A percentile compares a stretch with the other conserved stretches of the same genome.
phyloP scores from a whole-genome alignment of 37 sponge, comb jelly and placozoan genomes.

The Oscarella lobularis region DNA sequence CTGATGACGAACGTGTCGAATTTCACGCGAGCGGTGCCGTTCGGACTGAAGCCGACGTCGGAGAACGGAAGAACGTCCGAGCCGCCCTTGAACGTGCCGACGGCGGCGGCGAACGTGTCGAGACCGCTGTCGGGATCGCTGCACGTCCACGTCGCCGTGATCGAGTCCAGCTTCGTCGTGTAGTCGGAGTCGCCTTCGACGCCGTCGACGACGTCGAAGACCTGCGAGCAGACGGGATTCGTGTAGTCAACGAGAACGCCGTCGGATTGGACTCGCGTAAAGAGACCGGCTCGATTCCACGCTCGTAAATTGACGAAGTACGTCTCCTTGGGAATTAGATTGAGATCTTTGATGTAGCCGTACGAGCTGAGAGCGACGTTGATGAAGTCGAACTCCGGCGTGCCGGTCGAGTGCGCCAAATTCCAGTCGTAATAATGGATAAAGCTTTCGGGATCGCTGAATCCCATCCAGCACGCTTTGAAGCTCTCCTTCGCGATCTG shows the following conservation, averaged over 20 bases:
- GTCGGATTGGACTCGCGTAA: neutral
- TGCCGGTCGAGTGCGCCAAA: neutral
- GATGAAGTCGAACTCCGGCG: neutral
- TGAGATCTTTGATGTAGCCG: neutral
- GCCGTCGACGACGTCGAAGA: neutral
- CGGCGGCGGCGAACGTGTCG: neutral
- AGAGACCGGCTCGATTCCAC: slow-evolving; percentile 3
- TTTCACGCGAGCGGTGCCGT: neutral
- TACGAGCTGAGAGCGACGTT: neutral
- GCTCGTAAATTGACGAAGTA: neutral
- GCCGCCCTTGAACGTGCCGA: slow-evolving; percentile 1
- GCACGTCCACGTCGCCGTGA: neutral
- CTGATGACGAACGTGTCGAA: neutral
- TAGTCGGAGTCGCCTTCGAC: neutral
- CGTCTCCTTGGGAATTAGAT: neutral
- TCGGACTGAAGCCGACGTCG: neutral
- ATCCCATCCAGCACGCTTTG: neutral
- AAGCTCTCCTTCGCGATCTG: neutral
- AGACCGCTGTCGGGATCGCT: slow-evolving; percentile 1
- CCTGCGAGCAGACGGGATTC: neutral
- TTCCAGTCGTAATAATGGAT: neutral
- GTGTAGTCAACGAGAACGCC: slow-evolving; percentile 1
- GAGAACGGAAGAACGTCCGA: neutral
- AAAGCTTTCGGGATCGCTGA: slow-evolving; percentile 1
- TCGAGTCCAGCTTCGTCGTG: neutral